Evolutionary conservation across 2,797 vertebrate species (phyloP).

Genomic region (Amblyopsis hoosieri): DNA sequence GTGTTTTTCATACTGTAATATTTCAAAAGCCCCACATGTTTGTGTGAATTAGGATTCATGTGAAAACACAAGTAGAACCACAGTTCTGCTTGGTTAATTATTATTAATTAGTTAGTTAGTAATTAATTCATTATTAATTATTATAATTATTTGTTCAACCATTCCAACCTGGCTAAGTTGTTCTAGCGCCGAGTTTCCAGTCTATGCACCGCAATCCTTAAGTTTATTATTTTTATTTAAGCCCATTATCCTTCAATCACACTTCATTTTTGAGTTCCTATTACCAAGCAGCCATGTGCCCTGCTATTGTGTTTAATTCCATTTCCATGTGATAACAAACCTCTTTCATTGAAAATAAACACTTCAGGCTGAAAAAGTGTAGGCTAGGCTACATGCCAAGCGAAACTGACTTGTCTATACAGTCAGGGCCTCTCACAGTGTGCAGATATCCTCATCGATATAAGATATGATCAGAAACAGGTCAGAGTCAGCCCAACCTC

Average conservation of each 20-base stretch:
- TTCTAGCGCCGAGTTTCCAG: constrained; percentile 16
- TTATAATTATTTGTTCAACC: constrained; percentile 10
- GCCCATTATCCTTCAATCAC: constrained; percentile 20
- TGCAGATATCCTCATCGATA: too few relatives aligned
- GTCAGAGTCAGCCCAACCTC: not conserved
- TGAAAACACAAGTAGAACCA: constrained; percentile 21
- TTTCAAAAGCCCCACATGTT: constrained; percentile 21
- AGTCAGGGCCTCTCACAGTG: too few relatives aligned
- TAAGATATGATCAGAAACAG: not conserved
- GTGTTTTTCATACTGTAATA: constrained; percentile 22
- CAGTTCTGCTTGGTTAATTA: not conserved
- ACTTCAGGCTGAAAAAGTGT: constrained; percentile 5
- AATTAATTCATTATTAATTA: too few relatives aligned
- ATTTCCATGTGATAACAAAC: constrained; percentile 50
- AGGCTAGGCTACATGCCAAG: constrained; percentile 25
- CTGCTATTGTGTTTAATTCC: constrained; percentile 54
- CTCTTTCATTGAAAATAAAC: constrained; percentile 54
- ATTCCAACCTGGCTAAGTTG: constrained; percentile 6
- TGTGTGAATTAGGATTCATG: constrained; percentile 21
- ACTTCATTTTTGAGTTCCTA: constrained; percentile 52
- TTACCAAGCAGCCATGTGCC: constrained; percentile 19
- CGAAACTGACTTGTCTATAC: not conserved
- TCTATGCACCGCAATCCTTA: not conserved
- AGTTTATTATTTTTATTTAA: constrained; percentile 37
- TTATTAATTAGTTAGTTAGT: too few relatives aligned